Percentiles rank a stretch among this genome's conserved stretches.
phyloP scores from a whole-genome alignment of 2,113 vertebrate genomes.

The Pao palembangensis region DNA sequence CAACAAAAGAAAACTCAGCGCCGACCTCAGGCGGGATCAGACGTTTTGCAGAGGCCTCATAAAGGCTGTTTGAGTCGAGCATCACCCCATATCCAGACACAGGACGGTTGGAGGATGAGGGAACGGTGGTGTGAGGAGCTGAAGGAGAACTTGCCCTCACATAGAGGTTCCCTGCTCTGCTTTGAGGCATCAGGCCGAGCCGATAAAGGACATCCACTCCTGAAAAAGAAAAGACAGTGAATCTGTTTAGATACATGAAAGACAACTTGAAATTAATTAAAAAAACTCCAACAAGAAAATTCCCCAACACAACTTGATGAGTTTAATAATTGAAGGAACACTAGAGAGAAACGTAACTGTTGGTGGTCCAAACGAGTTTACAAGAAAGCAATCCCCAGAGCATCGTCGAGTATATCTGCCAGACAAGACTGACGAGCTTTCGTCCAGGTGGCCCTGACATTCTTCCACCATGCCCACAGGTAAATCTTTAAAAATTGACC shows the following conservation, averaged over 20 bases:
- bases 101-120: slow-evolving; percentile 70
- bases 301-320: no score
- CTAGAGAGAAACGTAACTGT: slow-evolving; percentile 43
- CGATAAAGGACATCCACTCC: slow-evolving; percentile 90
- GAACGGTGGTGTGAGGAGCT: slow-evolving; percentile 44
- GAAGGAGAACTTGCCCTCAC: slow-evolving; percentile 63
- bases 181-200: slow-evolving; percentile 78
- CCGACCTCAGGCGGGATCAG: slow-evolving; percentile 77
- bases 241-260: background rate
- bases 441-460: slow-evolving; percentile 29
- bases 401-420: slow-evolving; percentile 43
- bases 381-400: slow-evolving; percentile 28
- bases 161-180: slow-evolving; percentile 66
- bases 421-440: slow-evolving; percentile 42
- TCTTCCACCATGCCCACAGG: slow-evolving; percentile 28
- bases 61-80: slow-evolving; percentile 71
- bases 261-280: no score
- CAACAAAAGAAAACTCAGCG: slow-evolving; percentile 82
- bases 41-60: slow-evolving; percentile 76
- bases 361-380: slow-evolving; percentile 13
- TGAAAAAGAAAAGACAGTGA: slow-evolving; percentile 64
- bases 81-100: slow-evolving; percentile 76
- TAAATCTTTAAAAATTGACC: slow-evolving; percentile 33
- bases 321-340: slow-evolving; percentile 12
- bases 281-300: no score